Percentiles rank a stretch among this genome's conserved stretches.
Evolutionary conservation across 2,888 invertebrate species (phyloP).

Genomic region (Nudaria mundana): DNA sequence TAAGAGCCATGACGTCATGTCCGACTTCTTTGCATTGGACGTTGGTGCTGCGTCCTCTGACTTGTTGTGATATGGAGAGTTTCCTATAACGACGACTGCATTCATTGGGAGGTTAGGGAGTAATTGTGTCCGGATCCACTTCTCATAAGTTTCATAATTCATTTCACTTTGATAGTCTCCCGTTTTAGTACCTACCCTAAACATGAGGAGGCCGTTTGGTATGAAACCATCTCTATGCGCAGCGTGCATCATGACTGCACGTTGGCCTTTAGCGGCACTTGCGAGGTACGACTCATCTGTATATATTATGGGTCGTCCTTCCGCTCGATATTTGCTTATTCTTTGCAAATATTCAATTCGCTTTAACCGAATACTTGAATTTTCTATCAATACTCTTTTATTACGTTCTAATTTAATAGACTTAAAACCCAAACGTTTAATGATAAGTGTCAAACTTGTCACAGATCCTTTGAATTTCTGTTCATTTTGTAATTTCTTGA

Average conservation of each 20-base stretch:
- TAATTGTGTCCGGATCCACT: neutral
- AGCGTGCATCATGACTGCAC: neutral
- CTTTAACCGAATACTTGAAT: neutral
- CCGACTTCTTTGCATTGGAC: neutral
- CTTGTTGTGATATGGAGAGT: neutral
- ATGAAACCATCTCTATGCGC: neutral
- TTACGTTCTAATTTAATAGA: neutral
- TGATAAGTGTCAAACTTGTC: neutral
- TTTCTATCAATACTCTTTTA: neutral
- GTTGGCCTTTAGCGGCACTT: neutral
- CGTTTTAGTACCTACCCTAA: neutral
- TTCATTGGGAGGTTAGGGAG: neutral
- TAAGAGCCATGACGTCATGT: neutral
- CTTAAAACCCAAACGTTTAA: conserved; percentile 3
- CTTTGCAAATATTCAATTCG: neutral
- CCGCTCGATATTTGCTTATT: neutral
- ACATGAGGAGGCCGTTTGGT: neutral
- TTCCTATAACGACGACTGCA: neutral
- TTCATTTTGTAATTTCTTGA: neutral
- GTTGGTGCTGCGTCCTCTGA: neutral
- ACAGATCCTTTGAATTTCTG: conserved; percentile 1
- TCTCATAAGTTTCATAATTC: neutral
- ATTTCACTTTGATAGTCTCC: neutral
- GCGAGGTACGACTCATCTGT: neutral
- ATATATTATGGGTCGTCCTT: neutral